Evolutionary conservation across 64 coral and sea anemone species (phyloP).

Genomic region (Pocillopora verrucosa): DNA sequence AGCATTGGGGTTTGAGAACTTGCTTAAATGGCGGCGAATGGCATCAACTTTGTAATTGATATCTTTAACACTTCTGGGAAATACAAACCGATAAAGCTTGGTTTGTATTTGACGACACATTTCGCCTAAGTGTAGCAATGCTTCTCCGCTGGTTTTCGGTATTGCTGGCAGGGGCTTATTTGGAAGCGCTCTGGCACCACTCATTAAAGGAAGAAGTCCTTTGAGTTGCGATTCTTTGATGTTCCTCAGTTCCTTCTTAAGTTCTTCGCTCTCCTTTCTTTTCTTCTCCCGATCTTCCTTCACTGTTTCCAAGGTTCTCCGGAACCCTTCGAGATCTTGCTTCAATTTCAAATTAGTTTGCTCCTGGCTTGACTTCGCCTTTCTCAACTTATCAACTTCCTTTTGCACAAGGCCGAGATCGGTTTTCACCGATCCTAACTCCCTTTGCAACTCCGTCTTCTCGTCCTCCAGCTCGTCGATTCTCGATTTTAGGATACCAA

Average conservation of each 20-base stretch:
- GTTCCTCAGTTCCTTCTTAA: neutral
- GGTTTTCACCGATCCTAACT: neutral
- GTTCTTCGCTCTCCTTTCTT: neutral
- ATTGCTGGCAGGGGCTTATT: neutral
- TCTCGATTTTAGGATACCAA: neutral
- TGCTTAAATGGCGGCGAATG: neutral
- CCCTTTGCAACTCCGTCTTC: neutral
- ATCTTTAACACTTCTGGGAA: neutral
- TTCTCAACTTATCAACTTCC: neutral
- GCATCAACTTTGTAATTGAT: neutral
- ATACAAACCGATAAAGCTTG: neutral
- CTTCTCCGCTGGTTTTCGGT: neutral
- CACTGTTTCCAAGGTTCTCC: neutral
- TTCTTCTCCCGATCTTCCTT: neutral
- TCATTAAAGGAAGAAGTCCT: neutral
- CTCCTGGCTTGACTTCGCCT: neutral
- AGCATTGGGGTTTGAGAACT: neutral
- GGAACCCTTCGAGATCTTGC: neutral
- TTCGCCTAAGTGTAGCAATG: slow-evolving; percentile 2
- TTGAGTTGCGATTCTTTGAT: neutral
- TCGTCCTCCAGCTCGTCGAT: slow-evolving; percentile 15
- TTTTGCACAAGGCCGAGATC: neutral
- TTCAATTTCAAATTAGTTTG: neutral
- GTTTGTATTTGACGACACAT: slow-evolving; percentile 24
- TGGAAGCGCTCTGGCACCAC: neutral